Base-by-base conservation (phyloP, 2,888 invertebrate species). In the Adelphocoris suturalis region DNA sequence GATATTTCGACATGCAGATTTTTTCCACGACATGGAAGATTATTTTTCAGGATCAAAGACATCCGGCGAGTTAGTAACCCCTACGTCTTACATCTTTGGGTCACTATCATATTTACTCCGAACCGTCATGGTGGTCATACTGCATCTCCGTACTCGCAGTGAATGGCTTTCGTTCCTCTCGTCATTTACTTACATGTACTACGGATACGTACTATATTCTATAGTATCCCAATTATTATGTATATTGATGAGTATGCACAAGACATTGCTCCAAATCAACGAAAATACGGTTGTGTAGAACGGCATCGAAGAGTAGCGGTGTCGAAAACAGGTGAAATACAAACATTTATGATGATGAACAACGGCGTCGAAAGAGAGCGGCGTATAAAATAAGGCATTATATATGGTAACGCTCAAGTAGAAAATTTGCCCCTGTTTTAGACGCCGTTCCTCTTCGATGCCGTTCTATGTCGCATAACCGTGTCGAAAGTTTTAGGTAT, bases 211-310 rank as follows among this genome's bases (percentile, higher is more conserved):
- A 5, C 47, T 52, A 48, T 47, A 47, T n/a, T 52, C 47, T 13
- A 52, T 82, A 23, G 14, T 82, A 4, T 82, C 82, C 11, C 82
- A 82, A 19, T 52, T 52, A 19, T n/a, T 82, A 1, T 48, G 14
- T 52, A 82, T 82, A 12, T 82, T 82, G 52, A 82, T 52, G 48
- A 52, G 52, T 52, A 52, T 82, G 23, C 47, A 82, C 46, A 46
- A 46, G 23, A 7, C 27, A 14, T 13, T 82, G 82, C n/a, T 19
- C 19, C 7, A 82, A 82, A 82, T 82, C 82, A 82, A 82, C 23
- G 4, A 19, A n/a, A 23, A 52, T 23, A 23, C 52, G 47, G n/a
- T n/a, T n/a, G n/a, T n/a, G n/a, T n/a, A n/a, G n/a, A n/a, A n/a
- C n/a, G n/a, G n/a, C n/a, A n/a, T n/a, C n/a, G n/a, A n/a, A n/a